Evolutionary conservation across 2,113 vertebrate genomes (phyloP), one percentile per base, ranked within the genome.

Genomic region (Phylloscopus trochiloides): DNA sequence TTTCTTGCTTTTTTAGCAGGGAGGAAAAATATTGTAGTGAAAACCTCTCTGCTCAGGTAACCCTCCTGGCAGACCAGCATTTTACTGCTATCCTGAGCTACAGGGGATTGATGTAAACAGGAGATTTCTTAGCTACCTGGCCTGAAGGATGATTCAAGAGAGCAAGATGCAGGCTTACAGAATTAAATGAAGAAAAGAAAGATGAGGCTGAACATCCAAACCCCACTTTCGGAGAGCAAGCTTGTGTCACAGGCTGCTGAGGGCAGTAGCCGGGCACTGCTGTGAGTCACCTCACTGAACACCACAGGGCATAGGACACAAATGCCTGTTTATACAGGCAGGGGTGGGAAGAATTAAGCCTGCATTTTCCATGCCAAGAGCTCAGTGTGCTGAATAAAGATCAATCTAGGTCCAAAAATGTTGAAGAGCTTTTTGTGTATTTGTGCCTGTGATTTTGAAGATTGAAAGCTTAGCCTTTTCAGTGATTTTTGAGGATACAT

Each of bases 291-390:
- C 61, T 82, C 2, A 1, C 42, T 70, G 57, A 36, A 32, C 13
- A 8, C 0, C 0, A 32, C 36, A 58, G 18, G 57, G 8, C 50
- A 22, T 5, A 32, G 62, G 55, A 63, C 36, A 17, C 14, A 66
- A 86, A 43, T 6, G 28, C 55, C 48, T 74, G 7, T 62, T 91
- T 51, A 38, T 77, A 48, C 51, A 71, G 72, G n/a, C 47, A 38
- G 10, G 22, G 28, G 6, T 1, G 3, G 38, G 24, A 75, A 80
- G 71, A 87, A 57, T 88, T 88, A 68, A 79, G 36, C 29, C 45
- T 34, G 7, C 3, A 2, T 83, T 83, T 86, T 80, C 24, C 22
- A 21, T 10, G 12, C 58, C 2, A 8, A 45, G 28, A 70, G 17
- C 55, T 89, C 66, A 68, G n/a, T 36, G 52, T 3, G 0, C 25